phyloP scores from a whole-genome alignment of 2,113 vertebrate species.

The Semicossyphus pulcher region DNA sequence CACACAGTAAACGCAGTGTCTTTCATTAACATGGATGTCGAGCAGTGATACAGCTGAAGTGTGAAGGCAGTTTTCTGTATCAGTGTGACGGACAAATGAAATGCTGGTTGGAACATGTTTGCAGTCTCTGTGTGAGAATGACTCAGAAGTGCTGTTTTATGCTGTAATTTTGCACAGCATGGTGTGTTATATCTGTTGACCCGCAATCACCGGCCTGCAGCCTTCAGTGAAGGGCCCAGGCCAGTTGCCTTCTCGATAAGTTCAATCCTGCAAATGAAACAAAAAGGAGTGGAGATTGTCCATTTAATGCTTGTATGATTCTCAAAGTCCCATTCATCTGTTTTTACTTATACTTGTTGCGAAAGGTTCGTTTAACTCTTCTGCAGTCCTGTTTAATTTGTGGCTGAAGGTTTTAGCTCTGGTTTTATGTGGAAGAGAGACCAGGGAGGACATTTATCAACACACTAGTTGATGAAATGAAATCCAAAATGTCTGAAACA shows the following conservation, averaged over 20 bases:
- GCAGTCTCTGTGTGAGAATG: conserved; percentile 9
- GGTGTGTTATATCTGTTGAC: conserved; percentile 55
- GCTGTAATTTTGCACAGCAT: conserved; percentile 24
- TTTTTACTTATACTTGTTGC: conserved; percentile 14
- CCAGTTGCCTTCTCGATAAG: conserved; percentile 89
- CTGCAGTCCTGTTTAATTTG: neutral
- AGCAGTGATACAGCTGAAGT: neutral
- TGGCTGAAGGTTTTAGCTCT: too few species aligned
- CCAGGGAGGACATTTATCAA: too few species aligned
- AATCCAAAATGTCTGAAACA: neutral
- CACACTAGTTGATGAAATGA: neutral
- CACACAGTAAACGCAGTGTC: neutral
- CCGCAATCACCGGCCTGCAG: conserved; percentile 88
- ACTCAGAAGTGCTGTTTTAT: conserved; percentile 1
- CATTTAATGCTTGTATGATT: conserved; percentile 80
- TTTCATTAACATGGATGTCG: neutral
- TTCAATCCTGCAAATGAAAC: conserved; percentile 90
- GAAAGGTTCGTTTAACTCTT: conserved; percentile 3
- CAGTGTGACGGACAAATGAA: neutral
- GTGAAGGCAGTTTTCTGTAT: neutral
- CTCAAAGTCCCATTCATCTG: conserved; percentile 10
- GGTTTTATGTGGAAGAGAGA: too few species aligned
- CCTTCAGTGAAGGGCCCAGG: conserved; percentile 88
- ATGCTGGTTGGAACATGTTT: conserved; percentile 15
- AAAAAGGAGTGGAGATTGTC: conserved; percentile 85